phyloP scores from a whole-genome alignment of 2,888 invertebrate genomes.

The Hesperia comma region DNA sequence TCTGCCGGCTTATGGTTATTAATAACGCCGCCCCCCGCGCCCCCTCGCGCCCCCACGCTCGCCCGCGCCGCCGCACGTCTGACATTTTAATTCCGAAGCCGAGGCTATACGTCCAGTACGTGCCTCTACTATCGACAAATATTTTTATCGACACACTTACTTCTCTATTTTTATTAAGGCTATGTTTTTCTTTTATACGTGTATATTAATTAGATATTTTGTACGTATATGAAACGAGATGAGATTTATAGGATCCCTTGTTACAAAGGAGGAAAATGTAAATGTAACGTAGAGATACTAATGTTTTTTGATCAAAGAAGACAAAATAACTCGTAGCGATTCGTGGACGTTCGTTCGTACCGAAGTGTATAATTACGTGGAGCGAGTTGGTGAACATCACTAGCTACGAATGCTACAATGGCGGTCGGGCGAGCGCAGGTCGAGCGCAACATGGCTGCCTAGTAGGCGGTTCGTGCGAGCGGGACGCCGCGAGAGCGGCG shows the following conservation, averaged over 20 bases:
- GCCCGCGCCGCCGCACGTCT: conserved; percentile 78
- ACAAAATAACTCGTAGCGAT: conserved; percentile 40
- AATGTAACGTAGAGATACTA: conserved; percentile 8
- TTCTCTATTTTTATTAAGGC: conserved; percentile 54
- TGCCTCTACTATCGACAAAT: conserved; percentile 68
- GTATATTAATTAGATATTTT: conserved; percentile 9
- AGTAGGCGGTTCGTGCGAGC: conserved; percentile 81
- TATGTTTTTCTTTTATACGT: conserved; percentile 4
- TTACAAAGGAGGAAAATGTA: conserved; percentile 2
- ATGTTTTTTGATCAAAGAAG: conserved; percentile 34
- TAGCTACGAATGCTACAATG: conserved; percentile 82
- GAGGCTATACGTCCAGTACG: conserved; percentile 69
- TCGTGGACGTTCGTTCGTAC: conserved; percentile 42
- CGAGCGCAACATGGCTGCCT: conserved; percentile 84
- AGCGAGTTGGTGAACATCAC: conserved; percentile 72
- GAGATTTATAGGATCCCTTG: background rate
- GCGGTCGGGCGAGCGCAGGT: conserved; percentile 84
- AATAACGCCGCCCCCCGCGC: conserved; percentile 72
- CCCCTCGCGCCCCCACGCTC: conserved; percentile 67
- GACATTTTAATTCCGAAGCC: conserved; percentile 83
- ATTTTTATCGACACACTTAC: conserved; percentile 68
- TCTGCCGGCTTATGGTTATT: conserved; percentile 84
- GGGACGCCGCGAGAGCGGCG: conserved; percentile 66
- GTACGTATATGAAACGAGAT: background rate
- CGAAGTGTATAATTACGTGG: conserved; percentile 61